A percentile compares a stretch with the other conserved stretches of the same genome.
phyloP scores from a whole-genome alignment of 2,113 vertebrate species.

The Chlorodrepanis virens region DNA sequence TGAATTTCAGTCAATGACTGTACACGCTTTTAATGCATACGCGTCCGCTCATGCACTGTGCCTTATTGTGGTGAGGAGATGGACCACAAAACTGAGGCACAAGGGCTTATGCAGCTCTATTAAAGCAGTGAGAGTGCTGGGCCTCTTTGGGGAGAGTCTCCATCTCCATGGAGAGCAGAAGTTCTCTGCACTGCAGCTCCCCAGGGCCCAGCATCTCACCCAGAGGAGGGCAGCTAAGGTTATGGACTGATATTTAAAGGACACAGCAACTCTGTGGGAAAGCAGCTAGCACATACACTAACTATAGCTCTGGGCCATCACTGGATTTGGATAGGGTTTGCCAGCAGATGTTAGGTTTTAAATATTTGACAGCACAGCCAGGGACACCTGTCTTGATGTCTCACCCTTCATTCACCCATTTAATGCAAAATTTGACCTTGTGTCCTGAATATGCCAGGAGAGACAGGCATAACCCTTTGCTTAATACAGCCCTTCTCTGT shows the following conservation, averaged over 20 bases:
- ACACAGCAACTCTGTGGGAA: not conserved
- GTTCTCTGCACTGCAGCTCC: not conserved
- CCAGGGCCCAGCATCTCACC: not conserved
- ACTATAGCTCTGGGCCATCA: not conserved
- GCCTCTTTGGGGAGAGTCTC: not conserved
- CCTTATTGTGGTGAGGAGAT: not conserved
- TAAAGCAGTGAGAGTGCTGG: not conserved
- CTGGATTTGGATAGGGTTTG: not conserved
- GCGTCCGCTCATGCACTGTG: not conserved
- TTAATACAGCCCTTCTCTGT: not conserved
- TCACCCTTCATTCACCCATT: slow-evolving; percentile 48
- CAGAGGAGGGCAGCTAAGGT: not conserved
- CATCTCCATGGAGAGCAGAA: not conserved
- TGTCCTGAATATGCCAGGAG: not conserved
- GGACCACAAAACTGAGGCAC: not conserved
- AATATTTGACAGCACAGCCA: slow-evolving; percentile 49
- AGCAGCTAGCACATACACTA: not conserved
- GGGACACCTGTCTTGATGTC: slow-evolving; percentile 43
- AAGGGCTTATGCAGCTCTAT: not conserved
- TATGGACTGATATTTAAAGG: not conserved
- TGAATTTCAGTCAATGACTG: slow-evolving; percentile 8
- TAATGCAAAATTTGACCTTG: slow-evolving; percentile 48
- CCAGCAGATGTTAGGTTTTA: slow-evolving; percentile 52
- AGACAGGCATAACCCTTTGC: not conserved
- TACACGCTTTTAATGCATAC: not conserved